phyloP scores from a whole-genome alignment of 2,888 invertebrate genomes.

The Adela reaumurella region DNA sequence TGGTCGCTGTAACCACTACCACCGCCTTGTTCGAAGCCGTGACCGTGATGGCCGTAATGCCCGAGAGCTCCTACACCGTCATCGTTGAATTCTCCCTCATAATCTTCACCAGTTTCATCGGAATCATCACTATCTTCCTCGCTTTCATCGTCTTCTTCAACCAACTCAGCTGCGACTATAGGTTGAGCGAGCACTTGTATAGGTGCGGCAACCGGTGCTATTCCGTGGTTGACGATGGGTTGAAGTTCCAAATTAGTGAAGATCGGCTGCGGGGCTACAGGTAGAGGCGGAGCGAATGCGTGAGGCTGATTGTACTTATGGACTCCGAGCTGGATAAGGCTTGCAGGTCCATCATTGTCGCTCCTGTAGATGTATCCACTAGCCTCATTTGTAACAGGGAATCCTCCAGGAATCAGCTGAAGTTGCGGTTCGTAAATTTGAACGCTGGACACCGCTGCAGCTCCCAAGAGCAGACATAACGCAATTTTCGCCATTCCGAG shows the following conservation, averaged over 20 bases:
- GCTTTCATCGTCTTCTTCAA: conserved; percentile 20
- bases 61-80: conserved; percentile 2
- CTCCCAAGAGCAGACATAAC: not conserved
- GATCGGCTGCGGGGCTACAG: conserved; percentile 21
- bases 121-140: conserved; percentile 5
- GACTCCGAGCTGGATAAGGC: conserved; percentile 37
- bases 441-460: not conserved
- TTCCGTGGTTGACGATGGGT: conserved; percentile 1
- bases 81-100: conserved; percentile 18
- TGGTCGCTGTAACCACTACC: conserved; percentile 46
- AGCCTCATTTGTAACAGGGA: conserved; percentile 38
- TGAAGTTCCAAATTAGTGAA: conserved; percentile 16
- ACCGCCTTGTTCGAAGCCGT: conserved; percentile 32
- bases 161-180: conserved; percentile 1
- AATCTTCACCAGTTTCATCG: conserved; percentile 18
- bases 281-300: conserved; percentile 25
- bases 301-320: conserved; percentile 30
- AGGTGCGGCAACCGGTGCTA: not conserved
- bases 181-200: not conserved
- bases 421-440: not conserved
- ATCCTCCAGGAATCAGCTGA: not conserved
- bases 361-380: conserved; percentile 53
- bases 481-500: not conserved
- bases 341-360: conserved; percentile 45
- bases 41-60: conserved; percentile 13